Evolutionary conservation across 37 sponge, comb jelly and placozoan species (phyloP).

Genomic region (Haliclona indistincta): DNA sequence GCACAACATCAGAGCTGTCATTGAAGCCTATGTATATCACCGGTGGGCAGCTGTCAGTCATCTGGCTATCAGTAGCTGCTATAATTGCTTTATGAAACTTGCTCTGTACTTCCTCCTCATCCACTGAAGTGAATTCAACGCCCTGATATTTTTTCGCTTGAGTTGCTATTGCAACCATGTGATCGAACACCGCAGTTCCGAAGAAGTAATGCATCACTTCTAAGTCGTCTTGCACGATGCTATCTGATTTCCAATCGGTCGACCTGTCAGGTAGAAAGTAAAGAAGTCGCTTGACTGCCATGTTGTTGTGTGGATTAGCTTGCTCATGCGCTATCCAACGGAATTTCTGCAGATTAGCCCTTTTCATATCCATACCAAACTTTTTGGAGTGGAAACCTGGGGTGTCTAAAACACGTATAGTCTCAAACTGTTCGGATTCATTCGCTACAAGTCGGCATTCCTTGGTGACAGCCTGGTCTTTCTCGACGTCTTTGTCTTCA

Average conservation of each 20-base stretch:
- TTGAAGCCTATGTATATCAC: background rate
- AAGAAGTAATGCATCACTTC: slow-evolving; percentile 1
- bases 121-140: background rate
- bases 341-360: background rate
- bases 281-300: background rate
- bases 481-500: too few species aligned
- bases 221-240: background rate
- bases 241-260: background rate
- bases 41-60: background rate
- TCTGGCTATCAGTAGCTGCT: background rate
- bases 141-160: background rate
- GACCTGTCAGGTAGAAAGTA: background rate
- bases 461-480: background rate
- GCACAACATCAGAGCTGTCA: background rate
- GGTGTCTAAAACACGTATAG: background rate
- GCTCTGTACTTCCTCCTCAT: background rate
- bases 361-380: background rate
- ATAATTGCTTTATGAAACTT: background rate
- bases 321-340: background rate
- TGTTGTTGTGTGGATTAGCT: background rate
- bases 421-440: background rate
- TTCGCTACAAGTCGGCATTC: background rate
- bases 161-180: background rate
- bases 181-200: background rate
- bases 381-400: background rate